Conservation (phyloP, 2,113 vertebrate genomes). For the Psittacula cyanocephala region DNA sequence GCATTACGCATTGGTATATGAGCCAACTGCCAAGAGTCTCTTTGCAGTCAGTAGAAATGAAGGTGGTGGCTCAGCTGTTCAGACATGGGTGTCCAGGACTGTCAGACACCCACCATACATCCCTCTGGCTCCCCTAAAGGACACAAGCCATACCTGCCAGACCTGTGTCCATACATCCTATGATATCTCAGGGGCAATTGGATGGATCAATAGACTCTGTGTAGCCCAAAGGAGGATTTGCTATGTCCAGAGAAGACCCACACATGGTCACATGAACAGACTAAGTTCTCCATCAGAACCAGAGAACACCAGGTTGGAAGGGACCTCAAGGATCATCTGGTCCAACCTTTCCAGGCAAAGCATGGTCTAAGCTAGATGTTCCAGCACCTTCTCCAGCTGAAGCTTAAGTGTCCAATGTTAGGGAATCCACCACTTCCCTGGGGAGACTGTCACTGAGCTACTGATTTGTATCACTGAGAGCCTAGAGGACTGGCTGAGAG, state of each 20-base stretch:
- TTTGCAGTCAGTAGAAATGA: background rate
- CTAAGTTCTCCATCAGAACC: background rate
- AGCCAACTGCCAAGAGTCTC: background rate
- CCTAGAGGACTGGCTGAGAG: background rate
- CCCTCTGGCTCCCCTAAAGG: background rate
- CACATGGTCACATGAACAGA: rapidly evolving
- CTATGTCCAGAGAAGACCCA: background rate
- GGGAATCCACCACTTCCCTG: background rate
- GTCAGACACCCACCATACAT: background rate
- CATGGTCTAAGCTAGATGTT: background rate
- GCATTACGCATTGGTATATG: rapidly evolving
- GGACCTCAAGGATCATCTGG: background rate
- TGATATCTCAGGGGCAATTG: background rate
- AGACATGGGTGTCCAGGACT: background rate
- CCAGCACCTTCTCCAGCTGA: background rate
- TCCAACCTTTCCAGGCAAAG: background rate
- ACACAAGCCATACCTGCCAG: background rate
- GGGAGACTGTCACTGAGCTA: background rate
- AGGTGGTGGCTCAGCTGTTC: background rate
- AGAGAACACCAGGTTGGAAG: background rate
- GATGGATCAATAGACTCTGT: rapidly evolving
- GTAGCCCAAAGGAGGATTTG: background rate
- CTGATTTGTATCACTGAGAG: background rate
- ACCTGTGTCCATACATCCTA: too few species aligned
- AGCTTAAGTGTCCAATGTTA: background rate